phyloP scores from a whole-genome alignment of 2,888 invertebrate genomes.

The Sicus ferrugineus region DNA sequence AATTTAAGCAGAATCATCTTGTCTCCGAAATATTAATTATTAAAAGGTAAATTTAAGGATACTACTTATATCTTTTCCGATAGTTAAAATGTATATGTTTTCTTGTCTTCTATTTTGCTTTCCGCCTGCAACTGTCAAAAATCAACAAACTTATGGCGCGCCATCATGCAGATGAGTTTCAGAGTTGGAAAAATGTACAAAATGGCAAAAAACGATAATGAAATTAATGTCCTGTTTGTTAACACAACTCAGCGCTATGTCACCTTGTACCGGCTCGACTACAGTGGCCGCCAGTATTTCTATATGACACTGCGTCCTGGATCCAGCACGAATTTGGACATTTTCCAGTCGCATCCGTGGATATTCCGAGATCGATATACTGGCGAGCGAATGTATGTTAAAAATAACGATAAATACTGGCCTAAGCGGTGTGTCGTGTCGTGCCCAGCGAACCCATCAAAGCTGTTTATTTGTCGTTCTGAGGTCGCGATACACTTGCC shows the following conservation, averaged over 20 bases:
- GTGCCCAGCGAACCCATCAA: slow-evolving; percentile 46
- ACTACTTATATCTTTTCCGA: slow-evolving; percentile 90
- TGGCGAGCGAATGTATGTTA: slow-evolving; percentile 71
- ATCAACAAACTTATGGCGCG: not conserved
- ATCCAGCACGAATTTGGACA: slow-evolving; percentile 68
- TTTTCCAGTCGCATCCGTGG: slow-evolving; percentile 86
- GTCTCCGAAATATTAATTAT: too few relatives aligned
- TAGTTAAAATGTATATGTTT: slow-evolving; percentile 94
- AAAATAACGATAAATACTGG: slow-evolving; percentile 66
- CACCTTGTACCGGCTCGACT: slow-evolving; percentile 77
- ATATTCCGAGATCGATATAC: slow-evolving; percentile 78
- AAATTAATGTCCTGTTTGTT: slow-evolving; percentile 69
- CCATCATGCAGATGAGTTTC: slow-evolving; percentile 20
- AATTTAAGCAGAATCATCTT: not conserved
- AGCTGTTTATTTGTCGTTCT: slow-evolving; percentile 46
- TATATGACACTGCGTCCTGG: slow-evolving; percentile 70
- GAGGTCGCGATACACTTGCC: slow-evolving; percentile 57
- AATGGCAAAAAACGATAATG: slow-evolving; percentile 31
- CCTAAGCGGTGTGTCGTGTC: slow-evolving; percentile 58
- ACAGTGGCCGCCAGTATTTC: slow-evolving; percentile 70
- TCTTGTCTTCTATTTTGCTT: slow-evolving; percentile 64
- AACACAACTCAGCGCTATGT: slow-evolving; percentile 68
- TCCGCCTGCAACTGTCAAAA: slow-evolving; percentile 12
- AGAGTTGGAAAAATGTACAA: slow-evolving; percentile 20
- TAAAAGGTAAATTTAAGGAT: slow-evolving; percentile 10